These are phyloP conservation scores for Sinopyrophorus schimmeli DNA, from an alignment of 2,888 invertebrate genomes.

Conservation along the genomic window DNA sequence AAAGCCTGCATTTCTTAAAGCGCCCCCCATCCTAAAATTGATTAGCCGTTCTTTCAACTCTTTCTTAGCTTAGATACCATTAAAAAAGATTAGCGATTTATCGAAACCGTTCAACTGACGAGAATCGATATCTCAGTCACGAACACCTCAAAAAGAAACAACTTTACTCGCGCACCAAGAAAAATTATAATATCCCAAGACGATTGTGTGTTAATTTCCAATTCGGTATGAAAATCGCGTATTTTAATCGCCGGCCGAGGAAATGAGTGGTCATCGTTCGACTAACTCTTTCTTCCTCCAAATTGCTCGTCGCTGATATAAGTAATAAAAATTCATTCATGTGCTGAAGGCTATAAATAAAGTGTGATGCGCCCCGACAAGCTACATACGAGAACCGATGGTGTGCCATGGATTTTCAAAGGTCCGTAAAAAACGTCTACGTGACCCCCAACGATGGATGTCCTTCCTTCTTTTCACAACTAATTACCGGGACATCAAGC, in stretches of 20 bases:
- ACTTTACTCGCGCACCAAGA: not conserved
- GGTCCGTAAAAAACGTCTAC: not conserved
- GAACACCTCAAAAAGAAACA: no score
- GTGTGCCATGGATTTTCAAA: constrained; percentile 7
- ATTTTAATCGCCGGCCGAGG: not conserved
- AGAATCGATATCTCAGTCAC: no score
- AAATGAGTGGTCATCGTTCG: constrained; percentile 10
- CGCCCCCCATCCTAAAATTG: constrained; percentile 13
- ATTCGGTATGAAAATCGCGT: constrained; percentile 11
- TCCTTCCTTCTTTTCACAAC: constrained; percentile 2
- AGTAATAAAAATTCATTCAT: constrained; percentile 29
- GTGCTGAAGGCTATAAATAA: constrained; percentile 21
- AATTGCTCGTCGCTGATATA: no score
- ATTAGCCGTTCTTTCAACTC: constrained; percentile 8
- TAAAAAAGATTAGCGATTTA: no score
- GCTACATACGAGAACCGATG: constrained; percentile 1
- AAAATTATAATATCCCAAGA: constrained; percentile 4
- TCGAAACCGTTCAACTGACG: no score
- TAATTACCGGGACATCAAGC: constrained; percentile 7
- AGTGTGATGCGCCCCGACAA: constrained; percentile 15
- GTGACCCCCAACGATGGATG: not conserved
- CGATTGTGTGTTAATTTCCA: constrained; percentile 6
- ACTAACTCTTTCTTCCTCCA: no score
- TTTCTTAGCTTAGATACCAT: no score
- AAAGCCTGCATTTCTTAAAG: no score